Percentiles rank a stretch among this genome's conserved stretches.
Conservation (phyloP, 1,140 invertebrate species). For the Leucophenga varia region DNA sequence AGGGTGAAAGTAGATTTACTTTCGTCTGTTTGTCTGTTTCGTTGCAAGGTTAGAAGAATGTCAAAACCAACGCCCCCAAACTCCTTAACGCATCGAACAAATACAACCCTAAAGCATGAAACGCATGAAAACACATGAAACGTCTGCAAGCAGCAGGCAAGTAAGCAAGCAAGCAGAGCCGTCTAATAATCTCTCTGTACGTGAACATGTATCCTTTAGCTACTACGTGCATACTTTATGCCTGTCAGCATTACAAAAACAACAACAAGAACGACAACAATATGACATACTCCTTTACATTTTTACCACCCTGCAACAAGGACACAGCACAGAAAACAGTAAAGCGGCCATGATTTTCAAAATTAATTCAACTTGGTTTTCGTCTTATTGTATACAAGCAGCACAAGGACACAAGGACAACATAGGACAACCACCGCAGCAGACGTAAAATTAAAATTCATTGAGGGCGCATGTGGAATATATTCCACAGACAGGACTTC, state of each 20-base stretch:
- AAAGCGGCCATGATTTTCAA: constrained; percentile 50
- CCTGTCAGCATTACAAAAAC: constrained; percentile 4
- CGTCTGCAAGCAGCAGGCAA: constrained; percentile 49
- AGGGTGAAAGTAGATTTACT: constrained; percentile 53
- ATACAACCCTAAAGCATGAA: constrained; percentile 23
- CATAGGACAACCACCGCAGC: constrained; percentile 24
- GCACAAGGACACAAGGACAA: constrained; percentile 2
- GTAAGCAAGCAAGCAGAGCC: too few relatives aligned
- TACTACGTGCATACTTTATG: constrained; percentile 1
- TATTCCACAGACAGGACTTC: too few relatives aligned
- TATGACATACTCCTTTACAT: background rate
- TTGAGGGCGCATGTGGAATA: too few relatives aligned
- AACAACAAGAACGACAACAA: constrained; percentile 18
- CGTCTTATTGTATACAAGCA: constrained; percentile 1
- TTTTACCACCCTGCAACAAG: background rate
- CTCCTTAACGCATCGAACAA: too few relatives aligned
- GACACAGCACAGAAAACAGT: too few relatives aligned
- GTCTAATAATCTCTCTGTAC: too few relatives aligned
- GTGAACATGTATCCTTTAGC: too few relatives aligned
- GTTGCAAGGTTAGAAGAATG: background rate
- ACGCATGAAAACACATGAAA: constrained; percentile 46
- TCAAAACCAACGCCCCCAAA: too few relatives aligned
- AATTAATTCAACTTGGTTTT: constrained; percentile 55
- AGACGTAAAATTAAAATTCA: constrained; percentile 55
- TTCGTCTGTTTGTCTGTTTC: too few relatives aligned